Conservation (phyloP, 2,113 vertebrate genomes). For the Oxyura jamaicensis region DNA sequence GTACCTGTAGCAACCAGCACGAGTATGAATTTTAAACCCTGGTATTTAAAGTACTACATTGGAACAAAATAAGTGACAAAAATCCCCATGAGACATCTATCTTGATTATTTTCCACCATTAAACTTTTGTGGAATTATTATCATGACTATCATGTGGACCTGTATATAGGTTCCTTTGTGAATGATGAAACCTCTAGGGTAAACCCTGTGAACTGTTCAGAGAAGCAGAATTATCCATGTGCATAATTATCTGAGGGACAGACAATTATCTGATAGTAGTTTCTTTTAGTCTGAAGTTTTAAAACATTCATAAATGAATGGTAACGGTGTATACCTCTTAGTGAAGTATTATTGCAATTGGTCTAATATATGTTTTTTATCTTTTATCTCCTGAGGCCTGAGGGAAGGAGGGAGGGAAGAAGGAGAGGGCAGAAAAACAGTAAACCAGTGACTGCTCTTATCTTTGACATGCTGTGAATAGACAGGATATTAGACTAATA, state of each 20-base stretch:
- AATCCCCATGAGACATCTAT: not conserved
- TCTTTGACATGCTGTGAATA: constrained; percentile 84
- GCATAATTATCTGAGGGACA: constrained; percentile 30
- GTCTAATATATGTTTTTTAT: constrained; percentile 68
- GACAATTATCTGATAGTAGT: constrained; percentile 23
- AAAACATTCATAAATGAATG: constrained; percentile 31
- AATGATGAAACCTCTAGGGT: not conserved
- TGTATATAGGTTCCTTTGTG: not conserved
- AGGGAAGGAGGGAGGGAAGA: constrained; percentile 61
- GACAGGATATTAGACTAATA: constrained; percentile 82
- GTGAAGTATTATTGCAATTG: constrained; percentile 79
- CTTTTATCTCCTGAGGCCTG: constrained; percentile 75
- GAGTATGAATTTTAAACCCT: not conserved
- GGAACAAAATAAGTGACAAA: not conserved
- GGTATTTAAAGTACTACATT: not conserved
- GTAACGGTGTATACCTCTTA: constrained; percentile 76
- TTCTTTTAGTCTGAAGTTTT: constrained; percentile 32
- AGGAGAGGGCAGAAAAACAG: constrained; percentile 77
- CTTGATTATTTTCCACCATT: not conserved
- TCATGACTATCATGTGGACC: not conserved
- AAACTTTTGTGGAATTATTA: not conserved
- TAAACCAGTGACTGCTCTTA: constrained; percentile 84
- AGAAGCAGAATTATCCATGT: constrained; percentile 11
- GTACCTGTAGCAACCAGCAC: accelerated
- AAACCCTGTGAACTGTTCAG: constrained; percentile 17